Percentiles rank a stretch among this genome's conserved stretches.
Conservation (phyloP, 1,140 invertebrate species). For the Tetramorium alpestre region DNA sequence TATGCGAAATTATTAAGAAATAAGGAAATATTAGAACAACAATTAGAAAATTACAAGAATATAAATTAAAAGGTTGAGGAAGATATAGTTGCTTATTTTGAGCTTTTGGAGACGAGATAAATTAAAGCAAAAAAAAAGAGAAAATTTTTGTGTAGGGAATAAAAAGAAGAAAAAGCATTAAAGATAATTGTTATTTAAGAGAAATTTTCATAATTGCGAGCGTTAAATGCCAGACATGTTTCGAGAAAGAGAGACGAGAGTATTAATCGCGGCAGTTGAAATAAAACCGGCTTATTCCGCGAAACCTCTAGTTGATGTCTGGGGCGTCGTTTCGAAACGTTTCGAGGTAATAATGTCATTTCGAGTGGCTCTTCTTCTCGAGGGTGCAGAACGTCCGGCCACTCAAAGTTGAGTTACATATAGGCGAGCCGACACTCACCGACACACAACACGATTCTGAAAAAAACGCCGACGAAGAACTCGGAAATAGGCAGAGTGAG, state of each 20-base stretch:
- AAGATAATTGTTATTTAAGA: neutral
- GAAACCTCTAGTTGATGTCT: conserved; percentile 20
- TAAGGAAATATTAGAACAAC: neutral
- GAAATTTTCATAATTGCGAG: conserved; percentile 25
- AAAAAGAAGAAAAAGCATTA: neutral
- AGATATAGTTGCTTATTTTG: neutral
- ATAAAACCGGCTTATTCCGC: conserved; percentile 48
- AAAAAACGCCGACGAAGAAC: conserved; percentile 18
- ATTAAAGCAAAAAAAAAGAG: neutral
- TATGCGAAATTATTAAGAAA: neutral
- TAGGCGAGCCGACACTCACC: neutral
- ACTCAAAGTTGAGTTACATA: conserved; percentile 53
- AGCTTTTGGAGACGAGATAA: neutral
- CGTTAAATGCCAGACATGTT: neutral
- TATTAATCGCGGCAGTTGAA: conserved; percentile 14
- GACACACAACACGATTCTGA: conserved; percentile 3
- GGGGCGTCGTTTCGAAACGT: conserved; percentile 10
- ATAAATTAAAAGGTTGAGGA: neutral
- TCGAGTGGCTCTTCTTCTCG: conserved; percentile 48
- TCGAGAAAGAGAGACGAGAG: neutral
- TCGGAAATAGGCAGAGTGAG: conserved; percentile 32
- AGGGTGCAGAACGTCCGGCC: conserved; percentile 19
- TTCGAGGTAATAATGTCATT: conserved; percentile 57
- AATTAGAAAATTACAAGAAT: neutral
- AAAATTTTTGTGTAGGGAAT: neutral